Conservation (phyloP, 53 echinoderm and acorn worm species). For the Paelopatides confundens region DNA sequence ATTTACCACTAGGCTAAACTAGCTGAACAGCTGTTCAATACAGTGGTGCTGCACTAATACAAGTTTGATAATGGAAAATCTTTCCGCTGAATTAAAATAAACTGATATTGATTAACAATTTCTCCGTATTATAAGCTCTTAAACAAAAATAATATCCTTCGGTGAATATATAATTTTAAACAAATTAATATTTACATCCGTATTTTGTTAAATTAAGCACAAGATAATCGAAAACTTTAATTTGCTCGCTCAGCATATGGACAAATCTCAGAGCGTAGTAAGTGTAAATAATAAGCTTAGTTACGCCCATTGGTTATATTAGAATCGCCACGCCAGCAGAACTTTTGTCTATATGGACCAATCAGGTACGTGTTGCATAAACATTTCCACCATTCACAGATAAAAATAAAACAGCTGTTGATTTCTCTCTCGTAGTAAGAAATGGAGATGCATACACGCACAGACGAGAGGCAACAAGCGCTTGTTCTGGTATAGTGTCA, state of each 20-base stretch:
- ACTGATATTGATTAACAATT: background rate
- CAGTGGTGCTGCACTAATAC: background rate
- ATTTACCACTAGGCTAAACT: background rate
- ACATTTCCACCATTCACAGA: conserved; percentile 11
- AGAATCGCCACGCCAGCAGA: conserved; percentile 40
- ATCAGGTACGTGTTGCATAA: conserved; percentile 3
- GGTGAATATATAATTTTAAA: too few relatives aligned
- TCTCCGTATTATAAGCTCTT: background rate
- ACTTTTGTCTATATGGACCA: background rate
- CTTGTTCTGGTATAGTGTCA: too few relatives aligned
- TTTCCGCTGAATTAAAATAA: background rate
- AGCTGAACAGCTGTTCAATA: background rate
- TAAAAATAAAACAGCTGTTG: conserved; percentile 22
- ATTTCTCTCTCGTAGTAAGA: background rate
- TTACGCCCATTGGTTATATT: background rate
- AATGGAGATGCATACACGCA: background rate
- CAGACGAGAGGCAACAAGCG: too few relatives aligned
- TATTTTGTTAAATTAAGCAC: too few relatives aligned
- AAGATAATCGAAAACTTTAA: background rate
- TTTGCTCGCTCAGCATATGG: conserved; percentile 28
- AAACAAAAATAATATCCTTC: too few relatives aligned
- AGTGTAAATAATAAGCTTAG: background rate
- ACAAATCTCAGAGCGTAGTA: background rate
- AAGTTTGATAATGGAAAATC: background rate
- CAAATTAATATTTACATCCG: too few relatives aligned